These are phyloP conservation scores for Portunus trituberculatus DNA, from an alignment of 1,140 invertebrate genomes.

Conservation along the genomic window DNA sequence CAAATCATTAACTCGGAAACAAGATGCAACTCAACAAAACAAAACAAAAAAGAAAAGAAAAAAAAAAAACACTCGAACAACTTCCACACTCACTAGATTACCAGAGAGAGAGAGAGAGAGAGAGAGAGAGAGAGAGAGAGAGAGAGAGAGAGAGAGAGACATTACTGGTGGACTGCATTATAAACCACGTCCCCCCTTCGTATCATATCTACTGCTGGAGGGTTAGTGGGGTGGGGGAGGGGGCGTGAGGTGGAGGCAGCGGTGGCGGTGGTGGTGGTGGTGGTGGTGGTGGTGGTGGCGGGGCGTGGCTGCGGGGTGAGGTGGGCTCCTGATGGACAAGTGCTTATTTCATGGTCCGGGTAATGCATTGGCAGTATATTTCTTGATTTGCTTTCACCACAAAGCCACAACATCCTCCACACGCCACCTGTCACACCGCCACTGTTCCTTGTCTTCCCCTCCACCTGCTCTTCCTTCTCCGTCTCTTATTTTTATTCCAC, in stretches of 20 bases:
- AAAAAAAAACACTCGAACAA: not conserved
- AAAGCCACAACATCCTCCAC: conserved; percentile 53
- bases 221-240: not conserved
- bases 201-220: no score
- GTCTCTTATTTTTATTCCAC: not conserved
- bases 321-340: conserved; percentile 15
- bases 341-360: conserved; percentile 52
- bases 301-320: not conserved
- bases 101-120: conserved; percentile 10
- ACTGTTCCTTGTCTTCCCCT: not conserved
- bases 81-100: not conserved
- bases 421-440: not conserved
- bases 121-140: conserved; percentile 41
- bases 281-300: no score
- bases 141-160: not conserved
- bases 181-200: no score
- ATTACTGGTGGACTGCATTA: no score
- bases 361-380: conserved; percentile 35
- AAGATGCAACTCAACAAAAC: no score
- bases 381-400: conserved; percentile 31
- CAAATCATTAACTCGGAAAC: no score
- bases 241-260: not conserved
- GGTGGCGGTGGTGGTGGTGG: no score
- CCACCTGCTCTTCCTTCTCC: not conserved
- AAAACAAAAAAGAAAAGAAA: no score